Conservation (phyloP, 2,888 invertebrate species). For the Tubulanus polymorphus region DNA sequence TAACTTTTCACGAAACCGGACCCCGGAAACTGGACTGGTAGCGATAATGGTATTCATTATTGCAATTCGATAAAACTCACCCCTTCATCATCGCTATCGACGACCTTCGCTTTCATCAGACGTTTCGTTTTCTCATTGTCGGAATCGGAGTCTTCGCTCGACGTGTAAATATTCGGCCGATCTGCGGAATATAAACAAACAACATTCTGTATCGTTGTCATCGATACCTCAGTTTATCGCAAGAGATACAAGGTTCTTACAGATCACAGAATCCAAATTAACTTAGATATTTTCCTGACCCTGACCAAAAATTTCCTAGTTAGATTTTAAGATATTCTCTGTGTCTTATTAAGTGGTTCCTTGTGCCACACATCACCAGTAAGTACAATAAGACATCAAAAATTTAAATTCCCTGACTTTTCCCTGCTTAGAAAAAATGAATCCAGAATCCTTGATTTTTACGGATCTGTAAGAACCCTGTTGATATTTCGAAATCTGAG, state of each 20-base stretch:
- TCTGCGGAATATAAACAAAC: conserved; percentile 20
- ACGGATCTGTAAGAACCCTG: background rate
- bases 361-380: too few species aligned
- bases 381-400: too few species aligned
- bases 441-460: background rate
- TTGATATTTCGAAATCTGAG: background rate
- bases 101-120: conserved; percentile 43
- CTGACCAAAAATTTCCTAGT: too few species aligned
- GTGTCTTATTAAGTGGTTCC: too few species aligned
- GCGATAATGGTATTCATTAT: too few species aligned
- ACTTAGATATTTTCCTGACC: too few species aligned
- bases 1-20: too few species aligned
- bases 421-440: background rate
- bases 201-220: background rate
- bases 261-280: too few species aligned
- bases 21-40: too few species aligned
- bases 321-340: too few species aligned
- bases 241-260: too few species aligned
- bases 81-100: conserved; percentile 37
- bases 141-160: conserved; percentile 61
- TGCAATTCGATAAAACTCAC: conserved; percentile 18
- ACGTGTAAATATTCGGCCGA: conserved; percentile 70
- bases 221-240: background rate
- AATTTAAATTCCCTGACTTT: too few species aligned
- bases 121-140: conserved; percentile 35